phyloP scores from a whole-genome alignment of 2,797 vertebrate genomes.

The Hyperoplus immaculatus region DNA sequence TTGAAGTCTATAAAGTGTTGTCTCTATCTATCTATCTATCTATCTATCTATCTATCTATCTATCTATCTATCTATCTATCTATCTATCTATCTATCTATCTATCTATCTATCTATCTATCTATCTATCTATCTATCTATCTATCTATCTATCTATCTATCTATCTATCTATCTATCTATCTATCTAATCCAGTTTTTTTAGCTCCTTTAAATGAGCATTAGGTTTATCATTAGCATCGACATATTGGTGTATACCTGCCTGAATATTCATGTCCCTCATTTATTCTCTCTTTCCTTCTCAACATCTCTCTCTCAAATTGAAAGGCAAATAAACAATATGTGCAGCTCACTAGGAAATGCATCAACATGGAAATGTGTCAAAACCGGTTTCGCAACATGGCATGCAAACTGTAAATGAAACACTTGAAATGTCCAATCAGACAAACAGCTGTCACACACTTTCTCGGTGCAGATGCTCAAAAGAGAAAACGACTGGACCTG shows the following conservation, averaged over 20 bases:
- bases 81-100: background rate
- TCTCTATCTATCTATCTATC: background rate
- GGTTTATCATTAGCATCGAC: constrained; percentile 23
- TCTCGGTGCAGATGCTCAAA: constrained; percentile 61
- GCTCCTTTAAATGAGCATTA: background rate
- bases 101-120: background rate
- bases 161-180: constrained; percentile 5
- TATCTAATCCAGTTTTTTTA: background rate
- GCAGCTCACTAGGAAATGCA: constrained; percentile 69
- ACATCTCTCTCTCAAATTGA: constrained; percentile 51
- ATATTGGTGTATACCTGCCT: constrained; percentile 8
- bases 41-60: constrained; percentile 6
- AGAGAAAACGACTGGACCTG: constrained; percentile 61
- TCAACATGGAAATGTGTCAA: constrained; percentile 69
- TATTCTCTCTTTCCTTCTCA: constrained; percentile 16
- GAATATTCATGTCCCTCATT: constrained; percentile 41
- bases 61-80: background rate
- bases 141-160: background rate
- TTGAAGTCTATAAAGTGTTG: constrained; percentile 32
- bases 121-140: background rate
- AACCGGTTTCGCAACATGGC: constrained; percentile 70
- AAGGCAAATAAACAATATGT: constrained; percentile 74
- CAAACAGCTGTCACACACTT: constrained; percentile 80
- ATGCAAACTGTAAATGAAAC: constrained; percentile 79
- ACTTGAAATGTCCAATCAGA: constrained; percentile 79